Conservation (phyloP, 1,140 invertebrate species). For the Pinna nobilis region DNA sequence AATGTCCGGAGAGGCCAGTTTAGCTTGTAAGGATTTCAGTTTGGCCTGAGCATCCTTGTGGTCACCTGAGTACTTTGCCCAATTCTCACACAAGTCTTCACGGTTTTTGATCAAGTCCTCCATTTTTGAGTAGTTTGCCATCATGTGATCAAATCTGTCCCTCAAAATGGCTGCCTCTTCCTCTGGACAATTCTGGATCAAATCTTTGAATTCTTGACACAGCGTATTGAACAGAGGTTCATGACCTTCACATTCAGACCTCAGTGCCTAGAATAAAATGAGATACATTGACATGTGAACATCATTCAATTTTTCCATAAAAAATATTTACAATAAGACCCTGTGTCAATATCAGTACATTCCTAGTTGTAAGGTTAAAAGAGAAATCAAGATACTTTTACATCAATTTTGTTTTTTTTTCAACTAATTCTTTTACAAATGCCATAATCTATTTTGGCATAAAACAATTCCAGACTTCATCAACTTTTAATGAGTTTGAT, state of each 20-base stretch:
- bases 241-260: constrained; percentile 63
- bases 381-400: too few relatives aligned
- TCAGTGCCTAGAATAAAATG: constrained; percentile 60
- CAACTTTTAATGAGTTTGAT: too few relatives aligned
- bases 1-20: constrained; percentile 84
- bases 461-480: too few relatives aligned
- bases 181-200: constrained; percentile 81
- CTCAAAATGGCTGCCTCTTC: constrained; percentile 84
- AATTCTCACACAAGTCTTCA: constrained; percentile 87
- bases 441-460: too few relatives aligned
- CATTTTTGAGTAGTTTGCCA: constrained; percentile 83
- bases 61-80: constrained; percentile 86
- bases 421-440: too few relatives aligned
- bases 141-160: constrained; percentile 84
- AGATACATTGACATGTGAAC: background rate
- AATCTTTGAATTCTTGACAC: constrained; percentile 86
- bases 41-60: constrained; percentile 87
- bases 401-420: too few relatives aligned
- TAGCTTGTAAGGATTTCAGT: constrained; percentile 86
- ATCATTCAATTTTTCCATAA: background rate
- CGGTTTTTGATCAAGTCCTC: constrained; percentile 79
- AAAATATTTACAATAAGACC: background rate
- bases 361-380: too few relatives aligned
- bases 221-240: constrained; percentile 66
- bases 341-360: background rate